A percentile compares a stretch with the other conserved stretches of the same genome.
Conservation (phyloP, 2,113 vertebrate genomes). For the Ramphastos sulfuratus region DNA sequence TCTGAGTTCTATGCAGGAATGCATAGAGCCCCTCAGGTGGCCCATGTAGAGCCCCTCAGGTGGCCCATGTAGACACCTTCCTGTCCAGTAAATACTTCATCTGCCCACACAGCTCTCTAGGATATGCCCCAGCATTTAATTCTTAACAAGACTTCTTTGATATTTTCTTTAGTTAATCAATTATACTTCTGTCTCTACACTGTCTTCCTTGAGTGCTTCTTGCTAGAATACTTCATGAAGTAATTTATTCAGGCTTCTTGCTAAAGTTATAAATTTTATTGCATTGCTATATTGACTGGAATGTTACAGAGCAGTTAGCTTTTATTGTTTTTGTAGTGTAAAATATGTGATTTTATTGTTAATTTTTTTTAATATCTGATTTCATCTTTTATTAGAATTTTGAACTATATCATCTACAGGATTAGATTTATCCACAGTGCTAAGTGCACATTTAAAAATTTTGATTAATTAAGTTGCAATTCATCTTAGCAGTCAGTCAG, state of each 20-base stretch:
- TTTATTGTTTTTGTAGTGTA: slow-evolving; percentile 36
- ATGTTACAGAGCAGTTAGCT: slow-evolving; percentile 41
- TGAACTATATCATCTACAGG: slow-evolving; percentile 18
- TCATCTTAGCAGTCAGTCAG: not conserved
- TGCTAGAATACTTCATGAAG: not conserved
- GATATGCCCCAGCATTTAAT: not conserved
- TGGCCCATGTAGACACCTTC: not conserved
- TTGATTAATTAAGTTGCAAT: slow-evolving; percentile 3
- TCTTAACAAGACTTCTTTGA: not conserved
- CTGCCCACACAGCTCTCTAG: not conserved
- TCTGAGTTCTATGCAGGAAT: not conserved
- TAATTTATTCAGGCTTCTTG: not conserved
- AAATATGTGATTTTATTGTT: slow-evolving; percentile 46
- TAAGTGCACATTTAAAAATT: slow-evolving; percentile 1
- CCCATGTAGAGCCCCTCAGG: not conserved
- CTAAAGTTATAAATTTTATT: slow-evolving; percentile 29
- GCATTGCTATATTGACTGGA: slow-evolving; percentile 37
- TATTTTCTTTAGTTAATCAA: not conserved
- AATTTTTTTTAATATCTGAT: slow-evolving; percentile 25
- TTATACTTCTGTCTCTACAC: not conserved
- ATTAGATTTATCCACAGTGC: not conserved
- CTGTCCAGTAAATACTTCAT: not conserved
- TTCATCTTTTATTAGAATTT: slow-evolving; percentile 40
- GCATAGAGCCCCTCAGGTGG: not conserved
- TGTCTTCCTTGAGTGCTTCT: not conserved